A percentile compares a stretch with the other conserved stretches of the same genome.
Evolutionary conservation across 1,140 invertebrate genomes (phyloP).

Genomic region (Drosophila pruinosa): DNA sequence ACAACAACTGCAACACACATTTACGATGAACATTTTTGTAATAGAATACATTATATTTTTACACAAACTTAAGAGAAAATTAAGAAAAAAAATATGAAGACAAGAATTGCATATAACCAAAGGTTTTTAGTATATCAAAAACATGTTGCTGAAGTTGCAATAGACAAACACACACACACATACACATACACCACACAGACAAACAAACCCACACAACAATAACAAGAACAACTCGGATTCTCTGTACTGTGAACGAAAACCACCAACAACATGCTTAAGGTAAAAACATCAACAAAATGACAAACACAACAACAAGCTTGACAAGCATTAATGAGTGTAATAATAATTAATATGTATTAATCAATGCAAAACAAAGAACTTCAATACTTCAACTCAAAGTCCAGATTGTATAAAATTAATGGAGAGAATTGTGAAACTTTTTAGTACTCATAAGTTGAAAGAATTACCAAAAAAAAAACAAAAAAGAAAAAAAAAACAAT

Average conservation of each 20-base stretch:
- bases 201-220: constrained; percentile 30
- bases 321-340: constrained; percentile 61
- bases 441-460: constrained; percentile 64
- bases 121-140: constrained; percentile 74
- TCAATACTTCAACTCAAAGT: constrained; percentile 56
- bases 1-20: constrained; percentile 14
- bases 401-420: constrained; percentile 34
- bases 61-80: constrained; percentile 58
- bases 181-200: constrained; percentile 11
- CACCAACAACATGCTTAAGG: constrained; percentile 56
- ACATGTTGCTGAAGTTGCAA: constrained; percentile 57
- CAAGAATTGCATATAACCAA: constrained; percentile 70
- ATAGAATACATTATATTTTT: constrained; percentile 72
- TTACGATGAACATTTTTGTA: constrained; percentile 52
- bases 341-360: constrained; percentile 53
- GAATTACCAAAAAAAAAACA: constrained; percentile 38
- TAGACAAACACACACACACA: constrained; percentile 41
- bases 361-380: constrained; percentile 33
- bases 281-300: constrained; percentile 34
- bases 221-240: constrained; percentile 66
- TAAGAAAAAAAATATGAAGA: constrained; percentile 36
- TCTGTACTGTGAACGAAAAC: constrained; percentile 80
- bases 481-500: constrained; percentile 7
- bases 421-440: constrained; percentile 50
- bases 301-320: constrained; percentile 41